phyloP scores from a whole-genome alignment of 2,888 invertebrate species.

The Eupithecia pulchellata region DNA sequence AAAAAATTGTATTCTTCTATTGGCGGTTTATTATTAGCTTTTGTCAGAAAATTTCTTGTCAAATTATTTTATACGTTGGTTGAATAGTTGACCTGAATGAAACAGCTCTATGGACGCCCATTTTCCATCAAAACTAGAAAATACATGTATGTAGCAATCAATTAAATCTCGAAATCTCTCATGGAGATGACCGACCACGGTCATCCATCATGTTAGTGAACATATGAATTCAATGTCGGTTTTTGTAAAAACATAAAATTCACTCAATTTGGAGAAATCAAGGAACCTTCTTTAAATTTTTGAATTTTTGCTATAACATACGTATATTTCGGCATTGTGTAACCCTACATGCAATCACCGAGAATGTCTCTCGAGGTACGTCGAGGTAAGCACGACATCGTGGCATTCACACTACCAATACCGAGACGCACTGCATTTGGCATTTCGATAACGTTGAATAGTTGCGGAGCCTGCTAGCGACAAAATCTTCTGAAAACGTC shows the following conservation, averaged over 20 bases:
- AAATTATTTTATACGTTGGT: background rate
- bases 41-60: background rate
- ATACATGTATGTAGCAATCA: too few relatives aligned
- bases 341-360: background rate
- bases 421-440: slow-evolving; percentile 49
- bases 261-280: too few relatives aligned
- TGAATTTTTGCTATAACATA: background rate
- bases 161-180: too few relatives aligned
- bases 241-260: too few relatives aligned
- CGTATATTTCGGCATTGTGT: background rate
- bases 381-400: slow-evolving; percentile 15
- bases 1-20: slow-evolving; percentile 1
- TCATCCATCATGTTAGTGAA: too few relatives aligned
- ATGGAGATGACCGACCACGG: too few relatives aligned
- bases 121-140: too few relatives aligned
- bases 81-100: too few relatives aligned
- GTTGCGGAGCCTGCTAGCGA: slow-evolving; percentile 59
- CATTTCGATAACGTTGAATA: slow-evolving; percentile 61
- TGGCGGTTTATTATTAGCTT: too few relatives aligned
- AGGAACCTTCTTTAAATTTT: too few relatives aligned
- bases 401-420: slow-evolving; percentile 30
- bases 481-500: slow-evolving; percentile 41
- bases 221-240: too few relatives aligned
- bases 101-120: too few relatives aligned
- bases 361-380: slow-evolving; percentile 14